Percentiles rank a stretch among this genome's conserved stretches.
Conservation (phyloP, 1,140 invertebrate genomes). For the Megalonaias nervosa region DNA sequence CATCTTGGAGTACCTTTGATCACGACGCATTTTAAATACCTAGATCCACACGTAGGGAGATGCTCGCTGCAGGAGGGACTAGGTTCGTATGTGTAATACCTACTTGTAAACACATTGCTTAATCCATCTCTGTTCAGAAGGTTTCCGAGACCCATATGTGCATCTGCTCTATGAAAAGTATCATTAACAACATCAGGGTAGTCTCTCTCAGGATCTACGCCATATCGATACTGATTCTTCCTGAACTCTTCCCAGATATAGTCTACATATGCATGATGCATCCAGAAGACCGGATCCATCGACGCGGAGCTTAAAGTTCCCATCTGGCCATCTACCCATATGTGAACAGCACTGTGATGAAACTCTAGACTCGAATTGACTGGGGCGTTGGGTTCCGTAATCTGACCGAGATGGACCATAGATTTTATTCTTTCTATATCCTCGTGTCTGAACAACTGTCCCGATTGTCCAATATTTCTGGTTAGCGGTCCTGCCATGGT, state of each 20-base stretch:
- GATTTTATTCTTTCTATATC: slow-evolving; percentile 46
- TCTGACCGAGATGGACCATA: slow-evolving; percentile 41
- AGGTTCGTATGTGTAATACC: slow-evolving; percentile 50
- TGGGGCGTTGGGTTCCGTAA: slow-evolving; percentile 50
- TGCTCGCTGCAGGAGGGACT: slow-evolving; percentile 44
- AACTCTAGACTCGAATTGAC: slow-evolving; percentile 50
- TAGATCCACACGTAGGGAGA: slow-evolving; percentile 47
- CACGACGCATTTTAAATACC: slow-evolving; percentile 39
- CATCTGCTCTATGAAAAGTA: slow-evolving; percentile 23
- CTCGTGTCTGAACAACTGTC: slow-evolving; percentile 32
- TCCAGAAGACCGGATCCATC: slow-evolving; percentile 69
- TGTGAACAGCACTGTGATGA: slow-evolving; percentile 57
- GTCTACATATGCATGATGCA: slow-evolving; percentile 71
- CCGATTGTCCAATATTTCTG: slow-evolving; percentile 41
- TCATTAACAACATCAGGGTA: slow-evolving; percentile 34
- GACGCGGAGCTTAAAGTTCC: slow-evolving; percentile 56
- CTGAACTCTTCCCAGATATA: slow-evolving; percentile 56
- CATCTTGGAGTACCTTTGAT: slow-evolving; percentile 21
- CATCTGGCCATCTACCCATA: slow-evolving; percentile 63
- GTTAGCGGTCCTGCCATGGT: slow-evolving; percentile 53
- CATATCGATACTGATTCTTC: slow-evolving; percentile 41
- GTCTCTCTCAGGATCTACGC: slow-evolving; percentile 36
- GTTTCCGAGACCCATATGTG: slow-evolving; percentile 21
- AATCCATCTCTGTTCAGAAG: slow-evolving; percentile 44
- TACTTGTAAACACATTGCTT: slow-evolving; percentile 36